Evolutionary conservation across 1,140 invertebrate genomes (phyloP), one percentile per base, ranked within the genome.

Genomic region (Drosophila quadrilineata): DNA sequence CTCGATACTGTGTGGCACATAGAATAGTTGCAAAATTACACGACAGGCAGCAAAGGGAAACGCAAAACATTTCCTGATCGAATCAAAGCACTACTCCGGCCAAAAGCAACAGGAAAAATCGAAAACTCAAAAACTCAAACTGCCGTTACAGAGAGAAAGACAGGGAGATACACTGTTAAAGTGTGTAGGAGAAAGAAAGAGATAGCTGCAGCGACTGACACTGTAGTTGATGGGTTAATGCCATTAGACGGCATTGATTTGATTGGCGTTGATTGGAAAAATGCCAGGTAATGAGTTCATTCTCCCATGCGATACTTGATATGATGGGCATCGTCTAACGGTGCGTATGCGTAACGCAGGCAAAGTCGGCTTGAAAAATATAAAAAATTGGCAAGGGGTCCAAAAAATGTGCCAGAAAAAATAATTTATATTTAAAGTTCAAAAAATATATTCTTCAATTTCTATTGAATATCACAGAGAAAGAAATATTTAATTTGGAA

Each of bases 231-330:
- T 75, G 80, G 79, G 74, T 79, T 85, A 85, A 85, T 85, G 79
- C 79, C 79, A 85, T 85, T 85, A 85, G 79, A 65, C 79, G 66
- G 79, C 66, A 85, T 85, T 85, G 79, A 85, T 85, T 85, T 85
- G 79, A 85, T 85, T 85, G 79, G 79, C 79, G 79, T 79, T 85
- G 79, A 85, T 85, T 79, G 79, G 74, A 75, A 85, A 66, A 85
- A 77, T 85, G 62, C 75, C 70, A 75, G 62, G 62, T 63, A 62
- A 19, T 43, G 24, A 31, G 22, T 14, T n/a, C n/a, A n/a, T n/a
- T n/a, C n/a, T 9, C 41, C 40, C 26, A 19, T 48, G 35, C n/a
- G 40, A 38, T 48, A 53, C 19, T 10, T 19, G 38, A 22, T 22
- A 8, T 3, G 26, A 17, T 48, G 45, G n/a, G 31, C 16, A 10